Conservation (phyloP, 2,888 invertebrate genomes). For the Idaea dimidiata region DNA sequence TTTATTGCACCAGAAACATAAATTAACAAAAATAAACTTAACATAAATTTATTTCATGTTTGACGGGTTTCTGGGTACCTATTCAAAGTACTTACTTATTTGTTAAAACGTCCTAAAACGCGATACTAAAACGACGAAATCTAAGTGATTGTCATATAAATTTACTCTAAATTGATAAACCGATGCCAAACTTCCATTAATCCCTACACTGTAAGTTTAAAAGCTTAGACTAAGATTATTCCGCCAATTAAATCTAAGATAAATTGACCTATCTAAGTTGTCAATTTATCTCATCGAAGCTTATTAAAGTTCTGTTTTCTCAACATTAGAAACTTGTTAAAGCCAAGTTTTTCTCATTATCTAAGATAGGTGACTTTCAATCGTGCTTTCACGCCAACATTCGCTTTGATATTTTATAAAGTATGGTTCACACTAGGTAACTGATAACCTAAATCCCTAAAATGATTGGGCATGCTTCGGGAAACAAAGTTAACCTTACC, state of each 20-base stretch:
- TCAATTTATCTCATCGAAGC: not conserved
- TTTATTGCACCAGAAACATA: too few relatives aligned
- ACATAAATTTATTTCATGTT: too few relatives aligned
- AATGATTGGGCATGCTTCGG: not conserved
- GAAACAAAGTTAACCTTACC: not conserved
- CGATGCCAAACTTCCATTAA: too few relatives aligned
- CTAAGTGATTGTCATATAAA: too few relatives aligned
- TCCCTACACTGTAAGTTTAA: too few relatives aligned
- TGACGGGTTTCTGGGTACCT: too few relatives aligned
- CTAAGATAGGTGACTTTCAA: conserved; percentile 9
- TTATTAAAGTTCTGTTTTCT: not conserved
- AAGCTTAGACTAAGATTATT: not conserved
- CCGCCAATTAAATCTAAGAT: not conserved
- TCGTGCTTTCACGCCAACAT: conserved; percentile 26
- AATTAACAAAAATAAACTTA: too few relatives aligned
- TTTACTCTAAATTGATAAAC: too few relatives aligned
- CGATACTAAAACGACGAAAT: too few relatives aligned
- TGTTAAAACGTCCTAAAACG: too few relatives aligned
- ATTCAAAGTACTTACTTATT: too few relatives aligned
- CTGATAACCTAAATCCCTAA: not conserved
- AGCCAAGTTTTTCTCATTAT: not conserved
- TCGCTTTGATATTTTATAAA: not conserved
- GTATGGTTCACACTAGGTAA: not conserved
- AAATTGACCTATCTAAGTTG: not conserved
- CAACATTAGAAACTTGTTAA: not conserved